phyloP scores from a whole-genome alignment of 2,113 vertebrate genomes.

The Myotis brandtii region DNA sequence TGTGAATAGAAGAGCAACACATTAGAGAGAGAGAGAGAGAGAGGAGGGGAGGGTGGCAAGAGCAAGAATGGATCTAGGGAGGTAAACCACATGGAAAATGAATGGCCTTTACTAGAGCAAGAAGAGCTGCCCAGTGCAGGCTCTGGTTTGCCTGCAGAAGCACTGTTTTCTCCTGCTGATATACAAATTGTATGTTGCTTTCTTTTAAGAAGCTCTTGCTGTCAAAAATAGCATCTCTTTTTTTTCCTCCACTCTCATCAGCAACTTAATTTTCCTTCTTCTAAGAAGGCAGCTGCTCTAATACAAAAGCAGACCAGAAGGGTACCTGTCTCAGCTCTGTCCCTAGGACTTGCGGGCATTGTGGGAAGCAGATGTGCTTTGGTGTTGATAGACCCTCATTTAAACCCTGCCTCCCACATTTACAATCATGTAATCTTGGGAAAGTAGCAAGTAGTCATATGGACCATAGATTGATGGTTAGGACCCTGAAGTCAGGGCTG shows the following conservation, averaged over 20 bases:
- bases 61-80: neutral
- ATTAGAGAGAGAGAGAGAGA: neutral
- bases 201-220: conserved; percentile 47
- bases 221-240: conserved; percentile 62
- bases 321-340: neutral
- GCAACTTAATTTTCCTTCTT: conserved; percentile 59
- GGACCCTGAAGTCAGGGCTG: neutral
- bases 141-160: conserved; percentile 22
- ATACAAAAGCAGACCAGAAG: neutral
- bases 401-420: neutral
- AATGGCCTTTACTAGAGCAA: neutral
- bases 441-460: neutral
- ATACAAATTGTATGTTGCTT: conserved; percentile 60
- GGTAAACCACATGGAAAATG: neutral
- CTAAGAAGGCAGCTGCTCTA: neutral
- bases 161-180: conserved; percentile 46
- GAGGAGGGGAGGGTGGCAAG: neutral
- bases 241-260: neutral
- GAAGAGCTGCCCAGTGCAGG: neutral
- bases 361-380: neutral
- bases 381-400: neutral
- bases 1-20: neutral
- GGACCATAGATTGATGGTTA: accelerated
- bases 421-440: neutral
- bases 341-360: neutral